phyloP scores from a whole-genome alignment of 2,888 invertebrate species.

The Dasypolia templi region DNA sequence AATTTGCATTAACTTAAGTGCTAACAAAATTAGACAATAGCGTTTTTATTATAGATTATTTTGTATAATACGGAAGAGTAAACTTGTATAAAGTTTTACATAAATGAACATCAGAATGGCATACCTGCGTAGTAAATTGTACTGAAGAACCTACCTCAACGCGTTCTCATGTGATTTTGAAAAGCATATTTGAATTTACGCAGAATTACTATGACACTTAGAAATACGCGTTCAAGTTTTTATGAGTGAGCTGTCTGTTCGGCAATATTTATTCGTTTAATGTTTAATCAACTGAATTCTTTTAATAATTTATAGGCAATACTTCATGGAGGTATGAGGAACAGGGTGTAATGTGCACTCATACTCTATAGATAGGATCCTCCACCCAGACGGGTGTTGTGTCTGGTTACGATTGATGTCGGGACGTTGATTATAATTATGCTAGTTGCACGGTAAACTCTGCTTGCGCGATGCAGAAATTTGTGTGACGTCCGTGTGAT shows the following conservation, averaged over 20 bases:
- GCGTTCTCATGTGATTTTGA: constrained; percentile 51
- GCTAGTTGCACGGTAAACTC: too few species aligned
- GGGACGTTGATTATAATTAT: too few species aligned
- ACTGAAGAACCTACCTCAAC: constrained; percentile 54
- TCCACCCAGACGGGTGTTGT: too few species aligned
- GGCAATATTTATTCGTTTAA: constrained; percentile 5
- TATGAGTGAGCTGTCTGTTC: constrained; percentile 7
- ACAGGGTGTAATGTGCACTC: too few species aligned
- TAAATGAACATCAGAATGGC: constrained; percentile 49
- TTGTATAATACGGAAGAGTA: constrained; percentile 31
- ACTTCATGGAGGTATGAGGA: too few species aligned
- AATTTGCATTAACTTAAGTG: constrained; percentile 7
- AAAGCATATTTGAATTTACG: constrained; percentile 49
- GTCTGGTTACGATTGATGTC: too few species aligned
- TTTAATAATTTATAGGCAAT: not conserved
- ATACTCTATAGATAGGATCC: too few species aligned
- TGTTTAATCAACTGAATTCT: constrained; percentile 5
- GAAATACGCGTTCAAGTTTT: constrained; percentile 33
- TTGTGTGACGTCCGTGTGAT: too few species aligned
- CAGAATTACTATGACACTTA: constrained; percentile 33
- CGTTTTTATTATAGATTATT: not conserved
- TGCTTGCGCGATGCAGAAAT: too few species aligned
- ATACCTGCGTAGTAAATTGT: constrained; percentile 36
- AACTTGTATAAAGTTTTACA: constrained; percentile 37
- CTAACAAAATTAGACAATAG: constrained; percentile 24